Conservation (phyloP, 2,113 vertebrate genomes). For the Lynx canadensis region DNA sequence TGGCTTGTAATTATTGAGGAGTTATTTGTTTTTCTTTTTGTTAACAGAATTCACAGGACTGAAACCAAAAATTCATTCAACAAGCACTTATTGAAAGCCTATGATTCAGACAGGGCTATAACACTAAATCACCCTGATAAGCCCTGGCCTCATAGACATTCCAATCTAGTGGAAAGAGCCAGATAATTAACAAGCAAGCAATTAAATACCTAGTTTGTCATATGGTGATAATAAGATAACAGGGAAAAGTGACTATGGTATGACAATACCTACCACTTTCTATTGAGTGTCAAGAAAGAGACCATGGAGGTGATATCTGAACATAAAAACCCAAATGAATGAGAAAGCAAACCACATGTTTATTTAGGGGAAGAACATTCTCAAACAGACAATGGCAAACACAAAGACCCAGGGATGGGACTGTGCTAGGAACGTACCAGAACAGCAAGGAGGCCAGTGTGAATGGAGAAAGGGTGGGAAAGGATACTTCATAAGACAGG, state of each 20-base stretch:
- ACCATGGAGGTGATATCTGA: not conserved
- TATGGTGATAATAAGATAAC: not conserved
- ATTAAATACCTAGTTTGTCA: not conserved
- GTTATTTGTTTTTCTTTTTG: not conserved
- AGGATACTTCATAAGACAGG: not conserved
- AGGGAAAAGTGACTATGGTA: too few species aligned
- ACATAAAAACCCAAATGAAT: not conserved
- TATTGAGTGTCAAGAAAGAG: not conserved
- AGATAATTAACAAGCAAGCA: not conserved
- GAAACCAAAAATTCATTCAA: not conserved
- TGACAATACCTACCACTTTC: not conserved
- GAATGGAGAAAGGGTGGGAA: rapidly evolving
- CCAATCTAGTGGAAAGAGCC: not conserved
- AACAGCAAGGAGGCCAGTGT: not conserved
- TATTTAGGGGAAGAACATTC: not conserved
- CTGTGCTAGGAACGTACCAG: not conserved
- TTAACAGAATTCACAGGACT: not conserved
- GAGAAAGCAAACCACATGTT: not conserved
- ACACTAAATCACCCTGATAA: not conserved
- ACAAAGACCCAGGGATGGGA: not conserved
- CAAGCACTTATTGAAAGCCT: not conserved
- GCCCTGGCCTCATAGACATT: not conserved
- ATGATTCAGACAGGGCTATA: not conserved
- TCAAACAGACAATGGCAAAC: not conserved
- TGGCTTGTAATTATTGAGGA: not conserved